Evolutionary conservation across 2,888 invertebrate genomes (phyloP).

Genomic region (Limenitis camilla): DNA sequence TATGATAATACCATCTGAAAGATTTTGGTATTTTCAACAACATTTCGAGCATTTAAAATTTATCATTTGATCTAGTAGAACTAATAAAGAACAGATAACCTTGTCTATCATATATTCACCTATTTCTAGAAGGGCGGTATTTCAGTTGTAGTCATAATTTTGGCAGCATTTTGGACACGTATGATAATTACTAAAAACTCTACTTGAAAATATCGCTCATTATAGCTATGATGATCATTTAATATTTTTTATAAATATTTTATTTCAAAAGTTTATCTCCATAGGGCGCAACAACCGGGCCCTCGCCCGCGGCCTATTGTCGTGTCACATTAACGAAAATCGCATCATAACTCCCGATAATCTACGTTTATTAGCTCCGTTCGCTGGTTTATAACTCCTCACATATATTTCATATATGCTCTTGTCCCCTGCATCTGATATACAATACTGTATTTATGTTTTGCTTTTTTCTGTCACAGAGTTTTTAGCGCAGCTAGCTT

Average conservation of each 20-base stretch:
- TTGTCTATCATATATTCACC: no score
- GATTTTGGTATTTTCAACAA: no score
- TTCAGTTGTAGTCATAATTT: no score
- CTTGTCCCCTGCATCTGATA: no score
- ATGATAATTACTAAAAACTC: no score
- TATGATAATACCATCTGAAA: no score
- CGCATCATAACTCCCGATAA: constrained; percentile 73
- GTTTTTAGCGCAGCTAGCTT: not conserved
- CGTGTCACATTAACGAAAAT: constrained; percentile 67
- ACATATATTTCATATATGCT: constrained; percentile 21
- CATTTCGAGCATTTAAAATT: no score
- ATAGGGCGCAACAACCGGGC: constrained; percentile 26
- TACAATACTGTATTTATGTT: not conserved
- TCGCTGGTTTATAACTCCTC: constrained; percentile 46
- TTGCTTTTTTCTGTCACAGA: not conserved
- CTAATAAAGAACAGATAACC: no score
- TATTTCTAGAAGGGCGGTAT: no score
- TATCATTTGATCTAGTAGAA: no score
- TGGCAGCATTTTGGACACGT: no score
- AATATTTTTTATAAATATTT: not conserved
- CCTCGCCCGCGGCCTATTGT: constrained; percentile 58
- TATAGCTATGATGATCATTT: not conserved
- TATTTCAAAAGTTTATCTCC: constrained; percentile 21
- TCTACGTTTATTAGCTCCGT: constrained; percentile 71
- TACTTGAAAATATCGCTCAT: not conserved